phyloP scores from a whole-genome alignment of 2,113 vertebrate genomes.

The Atrichornis clamosus region DNA sequence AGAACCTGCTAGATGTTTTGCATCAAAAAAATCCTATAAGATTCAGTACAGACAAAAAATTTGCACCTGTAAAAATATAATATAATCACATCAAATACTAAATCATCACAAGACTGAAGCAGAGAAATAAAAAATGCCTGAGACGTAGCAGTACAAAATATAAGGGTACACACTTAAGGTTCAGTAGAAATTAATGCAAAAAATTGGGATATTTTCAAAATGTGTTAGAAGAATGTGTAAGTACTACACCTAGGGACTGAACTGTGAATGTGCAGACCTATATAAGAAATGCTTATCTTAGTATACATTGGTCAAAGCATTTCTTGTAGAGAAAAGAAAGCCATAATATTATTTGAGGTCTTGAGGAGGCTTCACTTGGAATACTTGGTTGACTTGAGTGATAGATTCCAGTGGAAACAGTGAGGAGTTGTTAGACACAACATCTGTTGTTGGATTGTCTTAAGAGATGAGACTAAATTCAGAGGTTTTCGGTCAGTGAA shows the following conservation, averaged over 20 bases:
- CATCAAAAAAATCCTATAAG: neutral
- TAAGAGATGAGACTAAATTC: neutral
- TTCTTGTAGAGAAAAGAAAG: neutral
- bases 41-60: neutral
- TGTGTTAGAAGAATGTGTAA: neutral
- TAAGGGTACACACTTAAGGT: neutral
- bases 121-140: neutral
- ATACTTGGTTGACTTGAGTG: neutral
- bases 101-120: neutral
- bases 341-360: neutral
- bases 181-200: neutral
- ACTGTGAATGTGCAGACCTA: neutral
- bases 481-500: neutral
- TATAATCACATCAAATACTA: neutral
- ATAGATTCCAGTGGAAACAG: neutral
- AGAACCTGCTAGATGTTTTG: neutral
- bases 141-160: neutral
- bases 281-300: neutral
- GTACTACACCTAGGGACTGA: neutral
- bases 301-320: neutral
- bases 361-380: neutral
- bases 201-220: neutral
- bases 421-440: neutral
- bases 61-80: neutral
- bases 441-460: neutral